Evolutionary conservation across 2,888 invertebrate genomes (phyloP).

Genomic region (Lycocerus yunnanus): DNA sequence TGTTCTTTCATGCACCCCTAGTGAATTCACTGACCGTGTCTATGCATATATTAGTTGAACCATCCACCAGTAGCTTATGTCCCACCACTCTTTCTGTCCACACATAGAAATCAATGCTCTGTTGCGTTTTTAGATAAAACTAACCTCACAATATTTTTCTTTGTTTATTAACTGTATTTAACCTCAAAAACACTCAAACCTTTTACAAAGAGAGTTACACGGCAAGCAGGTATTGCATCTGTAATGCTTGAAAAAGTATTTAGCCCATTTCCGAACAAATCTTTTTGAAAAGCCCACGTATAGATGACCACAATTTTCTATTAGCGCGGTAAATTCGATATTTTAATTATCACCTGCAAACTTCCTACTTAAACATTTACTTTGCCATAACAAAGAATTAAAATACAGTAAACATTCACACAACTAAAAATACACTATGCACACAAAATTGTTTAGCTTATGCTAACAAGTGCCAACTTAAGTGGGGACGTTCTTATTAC

Average conservation of each 20-base stretch:
- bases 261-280: too few relatives aligned
- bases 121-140: slow-evolving; percentile 31
- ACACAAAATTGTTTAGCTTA: background rate
- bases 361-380: background rate
- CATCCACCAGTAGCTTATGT: slow-evolving; percentile 24
- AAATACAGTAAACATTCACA: background rate
- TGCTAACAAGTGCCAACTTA: background rate
- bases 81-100: slow-evolving; percentile 26
- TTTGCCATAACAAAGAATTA: background rate
- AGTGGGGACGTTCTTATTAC: background rate
- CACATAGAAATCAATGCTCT: slow-evolving; percentile 24
- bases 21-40: slow-evolving; percentile 37
- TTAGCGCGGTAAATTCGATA: background rate
- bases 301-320: background rate
- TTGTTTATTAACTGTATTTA: background rate
- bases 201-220: too few relatives aligned
- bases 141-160: slow-evolving; percentile 13
- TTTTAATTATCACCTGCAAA: background rate
- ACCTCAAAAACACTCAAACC: background rate
- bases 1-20: slow-evolving; percentile 33
- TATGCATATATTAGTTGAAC: slow-evolving; percentile 37
- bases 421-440: slow-evolving; percentile 1
- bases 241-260: too few relatives aligned
- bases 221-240: too few relatives aligned
- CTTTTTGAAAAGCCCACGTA: background rate